Percentiles rank a stretch among this genome's conserved stretches.
phyloP scores from a whole-genome alignment of 1,140 invertebrate species.

The Bemisia tabaci region DNA sequence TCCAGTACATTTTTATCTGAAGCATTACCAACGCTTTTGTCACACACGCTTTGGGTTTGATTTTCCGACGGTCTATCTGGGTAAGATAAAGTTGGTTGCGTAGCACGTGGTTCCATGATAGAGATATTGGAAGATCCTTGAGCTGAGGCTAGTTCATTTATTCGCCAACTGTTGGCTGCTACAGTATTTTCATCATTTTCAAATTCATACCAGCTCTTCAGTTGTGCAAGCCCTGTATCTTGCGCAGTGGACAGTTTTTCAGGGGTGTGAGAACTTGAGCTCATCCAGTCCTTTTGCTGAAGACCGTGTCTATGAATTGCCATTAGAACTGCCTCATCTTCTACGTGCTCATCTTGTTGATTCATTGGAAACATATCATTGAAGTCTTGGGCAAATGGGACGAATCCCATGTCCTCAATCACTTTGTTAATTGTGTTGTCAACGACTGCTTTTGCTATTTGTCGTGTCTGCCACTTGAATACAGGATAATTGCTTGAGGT shows the following conservation, averaged over 20 bases:
- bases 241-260: background rate
- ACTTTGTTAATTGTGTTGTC: conserved; percentile 32
- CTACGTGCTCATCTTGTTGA: conserved; percentile 21
- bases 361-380: conserved; percentile 15
- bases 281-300: conserved; percentile 13
- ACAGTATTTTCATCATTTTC: background rate
- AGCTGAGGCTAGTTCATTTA: background rate
- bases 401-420: conserved; percentile 27
- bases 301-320: conserved; percentile 30
- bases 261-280: conserved; percentile 10
- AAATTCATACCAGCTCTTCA: background rate
- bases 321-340: conserved; percentile 29
- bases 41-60: background rate
- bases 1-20: conserved; percentile 12
- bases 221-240: background rate
- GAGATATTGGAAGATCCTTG: background rate
- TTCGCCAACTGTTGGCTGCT: background rate
- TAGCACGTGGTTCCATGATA: background rate
- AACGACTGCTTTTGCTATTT: conserved; percentile 18
- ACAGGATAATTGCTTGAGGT: conserved; percentile 1
- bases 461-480: conserved; percentile 14
- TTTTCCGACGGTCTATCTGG: background rate
- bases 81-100: background rate
- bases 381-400: conserved; percentile 16
- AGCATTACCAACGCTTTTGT: background rate